phyloP scores from a whole-genome alignment of 2,888 invertebrate genomes.

The Pocota personata region DNA sequence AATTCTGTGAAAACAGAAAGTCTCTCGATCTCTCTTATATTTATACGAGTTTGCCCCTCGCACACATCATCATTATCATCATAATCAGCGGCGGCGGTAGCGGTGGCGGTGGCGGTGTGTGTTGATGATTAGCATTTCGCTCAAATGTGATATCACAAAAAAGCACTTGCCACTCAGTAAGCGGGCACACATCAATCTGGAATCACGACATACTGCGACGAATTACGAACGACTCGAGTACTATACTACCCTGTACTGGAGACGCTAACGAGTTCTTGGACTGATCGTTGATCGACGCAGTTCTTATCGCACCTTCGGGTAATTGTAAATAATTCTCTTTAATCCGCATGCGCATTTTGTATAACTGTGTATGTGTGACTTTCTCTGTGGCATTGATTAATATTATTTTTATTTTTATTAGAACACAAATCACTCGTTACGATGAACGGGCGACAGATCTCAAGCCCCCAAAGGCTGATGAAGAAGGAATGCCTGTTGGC shows the following conservation, averaged over 20 bases:
- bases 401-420: conserved; percentile 6
- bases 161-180: conserved; percentile 67
- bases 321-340: conserved; percentile 40
- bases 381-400: background rate
- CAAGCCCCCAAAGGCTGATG: conserved; percentile 61
- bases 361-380: background rate
- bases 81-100: background rate
- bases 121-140: conserved; percentile 68
- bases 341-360: background rate
- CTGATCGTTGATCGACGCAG: conserved; percentile 43
- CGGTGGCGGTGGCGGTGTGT: conserved; percentile 8
- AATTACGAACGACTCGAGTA: conserved; percentile 10
- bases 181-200: conserved; percentile 70
- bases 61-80: conserved; percentile 15
- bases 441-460: conserved; percentile 61
- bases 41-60: conserved; percentile 7
- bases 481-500: conserved; percentile 77
- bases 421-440: background rate
- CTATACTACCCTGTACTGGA: conserved; percentile 19
- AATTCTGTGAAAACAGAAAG: conserved; percentile 3
- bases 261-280: conserved; percentile 22
- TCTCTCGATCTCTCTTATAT: conserved; percentile 54
- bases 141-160: conserved; percentile 70
- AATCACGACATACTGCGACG: conserved; percentile 53
- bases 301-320: conserved; percentile 62